These are phyloP conservation scores for Apostichopus leukothele DNA, from an alignment of 53 echinoderm and acorn worm species.

Conservation along the genomic window DNA sequence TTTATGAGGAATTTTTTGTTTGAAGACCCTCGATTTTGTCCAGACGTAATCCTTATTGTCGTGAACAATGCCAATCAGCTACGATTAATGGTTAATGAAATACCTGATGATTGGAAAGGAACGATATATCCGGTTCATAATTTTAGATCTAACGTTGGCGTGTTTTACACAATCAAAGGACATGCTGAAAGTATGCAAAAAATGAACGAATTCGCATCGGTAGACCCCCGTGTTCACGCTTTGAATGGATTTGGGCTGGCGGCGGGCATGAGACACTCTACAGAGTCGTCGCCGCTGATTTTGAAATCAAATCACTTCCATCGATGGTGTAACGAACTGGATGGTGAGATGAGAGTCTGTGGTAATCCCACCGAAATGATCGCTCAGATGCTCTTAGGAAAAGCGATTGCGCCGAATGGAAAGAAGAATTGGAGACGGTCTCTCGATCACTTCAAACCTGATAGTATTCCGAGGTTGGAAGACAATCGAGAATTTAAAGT, in stretches of 20 bases:
- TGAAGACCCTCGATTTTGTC: neutral
- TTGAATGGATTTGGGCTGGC: neutral
- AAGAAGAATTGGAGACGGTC: neutral
- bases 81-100: neutral
- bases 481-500: neutral
- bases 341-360: conserved; percentile 26
- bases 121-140: conserved; percentile 17
- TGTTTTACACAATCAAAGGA: neutral
- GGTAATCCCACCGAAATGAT: conserved; percentile 21
- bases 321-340: conserved; percentile 20
- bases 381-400: conserved; percentile 7
- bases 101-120: conserved; percentile 3
- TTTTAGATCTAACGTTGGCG: neutral
- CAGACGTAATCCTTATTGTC: conserved; percentile 5
- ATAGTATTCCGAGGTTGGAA: no score
- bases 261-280: conserved; percentile 23
- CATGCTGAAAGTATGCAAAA: neutral
- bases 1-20: neutral
- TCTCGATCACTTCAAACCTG: no score
- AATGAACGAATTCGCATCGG: no score
- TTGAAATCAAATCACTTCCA: conserved; percentile 17
- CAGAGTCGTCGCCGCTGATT: neutral
- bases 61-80: neutral
- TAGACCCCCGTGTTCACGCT: neutral
- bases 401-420: conserved; percentile 28